Evolutionary conservation across 2,797 vertebrate species (phyloP), one percentile per base, ranked within the genome.

Genomic region (Austrolebias charrua): DNA sequence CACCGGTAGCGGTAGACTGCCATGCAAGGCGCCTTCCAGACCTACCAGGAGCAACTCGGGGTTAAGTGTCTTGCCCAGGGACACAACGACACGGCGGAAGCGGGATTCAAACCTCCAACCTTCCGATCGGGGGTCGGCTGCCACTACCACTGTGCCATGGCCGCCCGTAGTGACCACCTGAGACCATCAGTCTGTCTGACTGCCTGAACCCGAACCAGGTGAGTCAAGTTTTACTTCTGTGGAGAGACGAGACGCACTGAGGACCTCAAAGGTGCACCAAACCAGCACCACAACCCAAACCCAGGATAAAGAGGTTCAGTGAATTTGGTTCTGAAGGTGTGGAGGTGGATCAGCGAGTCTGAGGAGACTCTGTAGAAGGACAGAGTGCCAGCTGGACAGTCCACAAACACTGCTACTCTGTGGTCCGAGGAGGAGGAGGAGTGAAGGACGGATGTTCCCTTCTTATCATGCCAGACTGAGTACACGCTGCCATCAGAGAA

Each of bases 251-350:
- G 55, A 43, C 2, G n/a, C 9, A 71, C 49, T 0, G 35, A 64
- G 12, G 55, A 71, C 24, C 13, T 35, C 13, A 2, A n/a, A 28
- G 49, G 55, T 42, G 16, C 14, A 19, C 40, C 40, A 11, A 45
- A 52, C 68, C 68, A 71, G 29, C 55, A 58, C 68, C 68, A 71
- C 55, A 74, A 35, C 20, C 66, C 35, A 18, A 75, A 65, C 5
- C 66, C 72, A 44, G 66, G 42, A 45, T 61, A 61, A 4, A 69
- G 56, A 48, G 66, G 56, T 40, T 69, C 66, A 14, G 48, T 51
- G 52, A 74, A 69, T 6, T 35, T 57, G 28, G 72, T 61, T 48
- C 18, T 55, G 62, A 75, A 65, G 43, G 65, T 68, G 68, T 58
- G 60, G 60, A 70, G 55, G 60, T 58, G 67, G 60, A 53, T 53